Percentiles rank a stretch among this genome's conserved stretches.
phyloP scores from a whole-genome alignment of 2,797 vertebrate genomes.

The Echiichthys vipera region DNA sequence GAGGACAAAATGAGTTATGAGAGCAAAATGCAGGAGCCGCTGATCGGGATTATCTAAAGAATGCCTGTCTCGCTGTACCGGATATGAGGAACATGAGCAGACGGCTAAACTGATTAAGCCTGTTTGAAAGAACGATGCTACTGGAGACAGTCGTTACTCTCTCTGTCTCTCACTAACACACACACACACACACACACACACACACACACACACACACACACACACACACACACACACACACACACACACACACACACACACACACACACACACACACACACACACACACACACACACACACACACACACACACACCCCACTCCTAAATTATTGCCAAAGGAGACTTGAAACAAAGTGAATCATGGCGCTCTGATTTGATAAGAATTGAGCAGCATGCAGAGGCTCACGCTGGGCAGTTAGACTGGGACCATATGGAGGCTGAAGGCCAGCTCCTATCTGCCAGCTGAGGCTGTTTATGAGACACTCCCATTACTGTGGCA shows the following conservation, averaged over 20 bases:
- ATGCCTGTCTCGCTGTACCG: constrained; percentile 44
- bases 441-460: constrained; percentile 50
- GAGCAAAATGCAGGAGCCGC: constrained; percentile 34
- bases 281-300: not conserved
- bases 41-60: constrained; percentile 57
- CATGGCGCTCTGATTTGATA: constrained; percentile 68
- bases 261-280: too few relatives aligned
- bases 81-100: constrained; percentile 63
- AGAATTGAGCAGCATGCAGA: constrained; percentile 65
- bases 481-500: constrained; percentile 37
- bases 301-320: not conserved
- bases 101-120: constrained; percentile 67
- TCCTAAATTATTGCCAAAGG: constrained; percentile 48
- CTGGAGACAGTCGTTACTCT: not conserved
- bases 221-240: too few relatives aligned
- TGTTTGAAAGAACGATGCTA: constrained; percentile 55
- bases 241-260: too few relatives aligned
- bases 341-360: constrained; percentile 63
- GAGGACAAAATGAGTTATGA: constrained; percentile 23
- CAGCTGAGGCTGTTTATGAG: constrained; percentile 70
- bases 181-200: too few relatives aligned
- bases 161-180: not conserved
- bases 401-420: constrained; percentile 52
- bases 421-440: constrained; percentile 67
- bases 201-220: too few relatives aligned